These are phyloP conservation scores for Phytoseiulus persimilis DNA, from an alignment of 2,888 invertebrate genomes.

Conservation along the genomic window DNA sequence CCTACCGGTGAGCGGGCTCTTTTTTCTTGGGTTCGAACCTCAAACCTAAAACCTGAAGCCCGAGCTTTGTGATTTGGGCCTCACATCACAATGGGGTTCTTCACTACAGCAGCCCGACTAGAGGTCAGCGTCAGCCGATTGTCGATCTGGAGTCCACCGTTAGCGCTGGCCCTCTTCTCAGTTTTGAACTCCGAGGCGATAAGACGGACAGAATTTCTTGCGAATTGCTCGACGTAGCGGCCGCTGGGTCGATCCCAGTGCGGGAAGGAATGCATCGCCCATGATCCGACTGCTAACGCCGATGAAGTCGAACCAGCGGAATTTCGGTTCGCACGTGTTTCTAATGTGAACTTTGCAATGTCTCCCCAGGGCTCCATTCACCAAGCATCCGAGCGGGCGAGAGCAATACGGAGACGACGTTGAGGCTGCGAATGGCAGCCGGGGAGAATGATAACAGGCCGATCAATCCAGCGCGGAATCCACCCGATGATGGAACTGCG, in stretches of 20 bases:
- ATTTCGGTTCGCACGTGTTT: neutral
- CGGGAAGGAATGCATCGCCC: neutral
- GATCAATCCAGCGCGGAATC: neutral
- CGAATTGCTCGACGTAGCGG: no score
- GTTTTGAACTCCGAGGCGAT: neutral
- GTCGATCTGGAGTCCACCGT: neutral
- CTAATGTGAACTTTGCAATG: neutral
- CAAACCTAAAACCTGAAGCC: neutral
- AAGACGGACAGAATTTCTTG: neutral
- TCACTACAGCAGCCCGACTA: neutral
- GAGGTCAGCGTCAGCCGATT: neutral
- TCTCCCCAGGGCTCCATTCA: neutral
- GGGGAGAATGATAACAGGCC: neutral
- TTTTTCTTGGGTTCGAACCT: conserved; percentile 5
- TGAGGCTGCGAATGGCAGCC: neutral
- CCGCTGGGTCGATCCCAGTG: neutral
- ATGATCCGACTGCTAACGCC: neutral
- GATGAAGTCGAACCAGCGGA: neutral
- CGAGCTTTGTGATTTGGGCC: neutral
- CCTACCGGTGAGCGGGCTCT: neutral
- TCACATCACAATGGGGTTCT: neutral
- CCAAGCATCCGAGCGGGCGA: neutral
- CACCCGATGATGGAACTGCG: neutral
- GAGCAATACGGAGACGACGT: neutral
- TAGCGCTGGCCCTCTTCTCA: neutral